These are phyloP conservation scores for Pionites leucogaster DNA, from an alignment of 2,113 vertebrate genomes.

Conservation along the genomic window DNA sequence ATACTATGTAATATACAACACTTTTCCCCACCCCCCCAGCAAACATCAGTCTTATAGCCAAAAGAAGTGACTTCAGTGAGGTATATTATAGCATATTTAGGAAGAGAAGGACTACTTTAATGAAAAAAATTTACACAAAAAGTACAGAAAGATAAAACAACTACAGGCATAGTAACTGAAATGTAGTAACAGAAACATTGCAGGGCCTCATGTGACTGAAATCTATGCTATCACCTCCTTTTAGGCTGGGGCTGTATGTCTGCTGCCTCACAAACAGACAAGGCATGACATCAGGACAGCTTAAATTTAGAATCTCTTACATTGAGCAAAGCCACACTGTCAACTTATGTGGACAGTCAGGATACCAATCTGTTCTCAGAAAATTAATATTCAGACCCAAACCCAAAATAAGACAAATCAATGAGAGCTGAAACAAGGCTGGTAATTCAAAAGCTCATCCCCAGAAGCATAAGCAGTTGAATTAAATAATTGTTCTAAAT, in stretches of 20 bases:
- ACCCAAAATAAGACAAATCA: not conserved
- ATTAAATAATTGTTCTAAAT: not conserved
- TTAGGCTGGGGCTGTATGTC: not conserved
- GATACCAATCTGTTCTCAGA: not conserved
- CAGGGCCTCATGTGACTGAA: not conserved
- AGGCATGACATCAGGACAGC: not conserved
- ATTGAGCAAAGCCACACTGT: not conserved
- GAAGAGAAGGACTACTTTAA: not conserved
- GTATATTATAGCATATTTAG: not conserved
- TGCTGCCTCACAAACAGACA: not conserved
- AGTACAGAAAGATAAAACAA: not conserved
- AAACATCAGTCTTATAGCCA: not conserved
- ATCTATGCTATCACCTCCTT: not conserved
- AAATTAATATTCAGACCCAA: not conserved
- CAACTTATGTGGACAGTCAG: accelerated
- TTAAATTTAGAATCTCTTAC: not conserved
- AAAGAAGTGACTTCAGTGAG: not conserved
- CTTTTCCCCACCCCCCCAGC: accelerated
- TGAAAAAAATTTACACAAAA: not conserved
- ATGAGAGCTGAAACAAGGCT: not conserved
- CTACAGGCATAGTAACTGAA: not conserved
- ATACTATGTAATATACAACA: too few species aligned
- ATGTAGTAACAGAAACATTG: not conserved
- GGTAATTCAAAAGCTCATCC: not conserved
- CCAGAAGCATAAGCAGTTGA: not conserved